phyloP scores from a whole-genome alignment of 2,113 vertebrate genomes.

The Scalopus aquaticus region DNA sequence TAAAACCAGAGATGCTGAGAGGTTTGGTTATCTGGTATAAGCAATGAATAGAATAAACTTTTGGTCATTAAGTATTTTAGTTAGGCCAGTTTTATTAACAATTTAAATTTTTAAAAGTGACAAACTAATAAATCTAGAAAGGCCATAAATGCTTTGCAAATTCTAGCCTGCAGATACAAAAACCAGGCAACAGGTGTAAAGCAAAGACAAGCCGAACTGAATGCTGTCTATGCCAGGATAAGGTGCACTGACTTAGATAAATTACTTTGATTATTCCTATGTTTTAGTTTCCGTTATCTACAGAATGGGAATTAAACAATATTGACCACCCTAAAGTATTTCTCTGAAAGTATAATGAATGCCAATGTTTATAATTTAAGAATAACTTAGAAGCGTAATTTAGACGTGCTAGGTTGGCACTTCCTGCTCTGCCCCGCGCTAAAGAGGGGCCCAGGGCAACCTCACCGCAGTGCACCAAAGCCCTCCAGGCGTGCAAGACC shows the following conservation, averaged over 20 bases:
- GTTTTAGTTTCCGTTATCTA: background rate
- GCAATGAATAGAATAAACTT: background rate
- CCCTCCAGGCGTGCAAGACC: too few species aligned
- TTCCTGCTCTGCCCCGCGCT: too few species aligned
- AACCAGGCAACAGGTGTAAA: background rate
- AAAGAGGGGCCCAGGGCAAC: too few species aligned
- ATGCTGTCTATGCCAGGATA: background rate
- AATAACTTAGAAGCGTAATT: slow-evolving; percentile 4
- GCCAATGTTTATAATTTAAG: background rate
- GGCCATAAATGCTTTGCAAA: background rate
- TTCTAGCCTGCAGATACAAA: background rate
- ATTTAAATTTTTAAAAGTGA: slow-evolving; percentile 23
- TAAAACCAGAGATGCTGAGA: slow-evolving; percentile 32
- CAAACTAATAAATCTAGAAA: slow-evolving; percentile 22
- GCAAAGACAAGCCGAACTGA: background rate
- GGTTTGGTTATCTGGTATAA: background rate
- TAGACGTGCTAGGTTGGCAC: too few species aligned
- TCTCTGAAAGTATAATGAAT: background rate
- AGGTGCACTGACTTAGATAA: background rate
- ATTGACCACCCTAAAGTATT: background rate
- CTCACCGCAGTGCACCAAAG: too few species aligned
- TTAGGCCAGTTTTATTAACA: slow-evolving; percentile 17
- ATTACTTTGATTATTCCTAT: background rate
- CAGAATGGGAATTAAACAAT: slow-evolving; percentile 7
- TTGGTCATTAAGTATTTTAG: slow-evolving; percentile 25